Evolutionary conservation across 2,113 vertebrate species (phyloP).

Genomic region (Otocyon megalotis): DNA sequence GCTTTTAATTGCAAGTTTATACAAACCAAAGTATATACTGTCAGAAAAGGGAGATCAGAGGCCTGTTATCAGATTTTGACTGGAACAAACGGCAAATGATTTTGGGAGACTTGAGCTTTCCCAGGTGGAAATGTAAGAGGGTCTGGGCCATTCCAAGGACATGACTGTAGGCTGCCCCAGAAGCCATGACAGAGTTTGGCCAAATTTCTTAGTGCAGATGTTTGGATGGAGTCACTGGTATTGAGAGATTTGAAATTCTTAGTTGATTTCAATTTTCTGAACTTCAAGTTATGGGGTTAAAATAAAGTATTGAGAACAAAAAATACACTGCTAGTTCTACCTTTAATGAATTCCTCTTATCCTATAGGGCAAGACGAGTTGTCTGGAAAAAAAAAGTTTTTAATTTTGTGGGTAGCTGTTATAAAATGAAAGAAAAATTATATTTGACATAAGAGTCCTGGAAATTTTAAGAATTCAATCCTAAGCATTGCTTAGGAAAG

Average conservation of each 20-base stretch:
- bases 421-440: constrained; percentile 30
- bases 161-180: neutral
- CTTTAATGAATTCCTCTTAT: neutral
- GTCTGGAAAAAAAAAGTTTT: neutral
- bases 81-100: neutral
- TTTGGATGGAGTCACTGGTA: neutral
- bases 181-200: neutral
- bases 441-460: no score
- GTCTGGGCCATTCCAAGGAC: neutral
- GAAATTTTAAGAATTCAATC: no score
- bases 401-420: neutral
- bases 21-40: neutral
- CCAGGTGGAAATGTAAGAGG: neutral
- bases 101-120: neutral
- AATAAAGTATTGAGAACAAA: neutral
- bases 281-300: neutral
- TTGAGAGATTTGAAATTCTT: neutral
- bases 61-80: neutral
- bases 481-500: neutral
- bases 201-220: neutral
- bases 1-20: neutral
- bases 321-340: neutral
- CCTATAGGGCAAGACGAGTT: neutral
- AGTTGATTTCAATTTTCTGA: neutral
- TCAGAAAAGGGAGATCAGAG: neutral